Evolutionary conservation across 2,797 vertebrate species (phyloP).

Genomic region (Pangasius djambal): DNA sequence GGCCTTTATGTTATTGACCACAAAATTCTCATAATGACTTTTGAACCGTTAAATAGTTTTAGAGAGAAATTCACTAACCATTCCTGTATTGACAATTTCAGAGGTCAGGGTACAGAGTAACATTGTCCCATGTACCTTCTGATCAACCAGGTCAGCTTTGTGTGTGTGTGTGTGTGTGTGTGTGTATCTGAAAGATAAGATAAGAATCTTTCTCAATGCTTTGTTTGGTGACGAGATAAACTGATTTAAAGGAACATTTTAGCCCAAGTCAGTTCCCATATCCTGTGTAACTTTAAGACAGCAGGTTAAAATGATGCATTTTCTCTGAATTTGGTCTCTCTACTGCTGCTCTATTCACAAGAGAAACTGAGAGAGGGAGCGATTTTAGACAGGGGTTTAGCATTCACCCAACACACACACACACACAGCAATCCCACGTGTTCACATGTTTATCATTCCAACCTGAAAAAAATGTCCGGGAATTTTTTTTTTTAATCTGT

Average conservation of each 20-base stretch:
- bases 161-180: constrained; percentile 7
- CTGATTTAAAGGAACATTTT: background rate
- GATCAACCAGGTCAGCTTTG: background rate
- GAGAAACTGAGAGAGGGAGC: too few species aligned
- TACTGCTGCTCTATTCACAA: background rate
- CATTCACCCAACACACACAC: background rate
- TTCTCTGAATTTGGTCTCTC: background rate
- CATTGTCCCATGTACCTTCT: background rate
- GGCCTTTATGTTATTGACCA: background rate
- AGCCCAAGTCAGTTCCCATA: too few species aligned
- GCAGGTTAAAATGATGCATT: too few species aligned
- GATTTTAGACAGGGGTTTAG: background rate
- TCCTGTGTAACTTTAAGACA: too few species aligned
- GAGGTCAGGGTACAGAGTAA: background rate
- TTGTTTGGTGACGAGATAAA: background rate
- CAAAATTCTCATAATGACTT: background rate
- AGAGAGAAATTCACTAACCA: background rate
- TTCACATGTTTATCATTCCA: background rate
- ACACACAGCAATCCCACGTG: background rate
- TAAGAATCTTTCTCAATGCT: background rate
- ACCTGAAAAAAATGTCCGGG: background rate
- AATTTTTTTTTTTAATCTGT: background rate
- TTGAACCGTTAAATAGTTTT: background rate
- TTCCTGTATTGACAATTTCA: background rate
- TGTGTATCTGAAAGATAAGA: background rate